phyloP scores from a whole-genome alignment of 2,113 vertebrate genomes.

The Probosciger aterrimus region DNA sequence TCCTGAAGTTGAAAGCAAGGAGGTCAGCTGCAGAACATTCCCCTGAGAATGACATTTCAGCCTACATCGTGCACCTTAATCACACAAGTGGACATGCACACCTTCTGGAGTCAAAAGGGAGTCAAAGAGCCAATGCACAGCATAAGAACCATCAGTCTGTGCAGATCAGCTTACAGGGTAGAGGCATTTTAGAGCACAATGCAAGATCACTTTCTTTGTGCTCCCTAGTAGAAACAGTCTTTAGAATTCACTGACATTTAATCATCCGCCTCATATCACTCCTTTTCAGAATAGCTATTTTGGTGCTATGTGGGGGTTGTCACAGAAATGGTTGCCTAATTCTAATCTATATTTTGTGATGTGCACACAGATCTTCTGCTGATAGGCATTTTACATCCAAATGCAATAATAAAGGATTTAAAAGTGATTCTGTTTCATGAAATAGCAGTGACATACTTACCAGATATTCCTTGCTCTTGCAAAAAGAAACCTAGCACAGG shows the following conservation, averaged over 20 bases:
- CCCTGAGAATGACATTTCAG: neutral
- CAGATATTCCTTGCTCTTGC: neutral
- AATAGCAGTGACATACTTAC: neutral
- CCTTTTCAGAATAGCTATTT: slow-evolving; percentile 61
- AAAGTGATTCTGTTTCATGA: neutral
- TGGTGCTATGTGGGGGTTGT: slow-evolving; percentile 47
- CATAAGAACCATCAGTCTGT: neutral
- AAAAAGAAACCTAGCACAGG: neutral
- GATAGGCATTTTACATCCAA: neutral
- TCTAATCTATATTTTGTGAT: slow-evolving; percentile 51
- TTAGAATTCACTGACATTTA: slow-evolving; percentile 67
- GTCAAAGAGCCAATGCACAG: neutral
- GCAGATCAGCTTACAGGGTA: slow-evolving; percentile 3
- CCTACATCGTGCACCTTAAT: neutral
- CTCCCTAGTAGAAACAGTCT: slow-evolving; percentile 54
- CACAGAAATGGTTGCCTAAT: slow-evolving; percentile 54
- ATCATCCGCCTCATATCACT: slow-evolving; percentile 63
- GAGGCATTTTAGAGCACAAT: slow-evolving; percentile 41
- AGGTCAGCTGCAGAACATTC: neutral
- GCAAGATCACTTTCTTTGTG: slow-evolving; percentile 54
- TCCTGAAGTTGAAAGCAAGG: neutral
- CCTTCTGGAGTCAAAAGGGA: neutral
- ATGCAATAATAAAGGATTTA: neutral
- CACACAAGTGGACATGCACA: neutral
- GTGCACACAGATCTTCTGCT: slow-evolving; percentile 17